Conservation (phyloP, 2,888 invertebrate species). For the Autographa gamma region DNA sequence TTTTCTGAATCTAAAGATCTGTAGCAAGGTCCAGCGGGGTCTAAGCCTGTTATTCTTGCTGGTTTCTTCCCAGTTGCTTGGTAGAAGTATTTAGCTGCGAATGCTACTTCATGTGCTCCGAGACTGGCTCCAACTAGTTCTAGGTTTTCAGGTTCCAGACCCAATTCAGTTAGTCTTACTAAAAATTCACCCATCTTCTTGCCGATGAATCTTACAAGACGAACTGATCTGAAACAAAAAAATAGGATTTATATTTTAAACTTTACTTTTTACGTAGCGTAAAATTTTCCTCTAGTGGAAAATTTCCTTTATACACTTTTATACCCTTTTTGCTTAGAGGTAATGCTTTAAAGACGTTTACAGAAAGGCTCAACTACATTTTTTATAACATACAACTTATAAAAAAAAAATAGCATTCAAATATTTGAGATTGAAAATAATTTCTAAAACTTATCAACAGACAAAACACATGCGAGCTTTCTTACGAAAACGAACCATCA, state of each 20-base stretch:
- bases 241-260: no score
- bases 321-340: no score
- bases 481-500: background rate
- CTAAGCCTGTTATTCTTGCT: slow-evolving; percentile 77
- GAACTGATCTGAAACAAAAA: slow-evolving; percentile 74
- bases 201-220: slow-evolving; percentile 75
- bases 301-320: no score
- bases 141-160: slow-evolving; percentile 72
- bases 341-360: no score
- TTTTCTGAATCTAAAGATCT: slow-evolving; percentile 69
- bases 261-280: no score
- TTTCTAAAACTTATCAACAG: no score
- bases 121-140: slow-evolving; percentile 80
- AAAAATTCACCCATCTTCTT: slow-evolving; percentile 78
- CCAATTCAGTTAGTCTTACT: slow-evolving; percentile 70
- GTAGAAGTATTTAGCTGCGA: slow-evolving; percentile 79
- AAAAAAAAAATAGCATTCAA: no score
- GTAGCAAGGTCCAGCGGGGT: slow-evolving; percentile 84
- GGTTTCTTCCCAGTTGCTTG: slow-evolving; percentile 75
- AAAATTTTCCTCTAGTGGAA: no score
- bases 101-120: slow-evolving; percentile 76
- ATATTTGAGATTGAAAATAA: no score
- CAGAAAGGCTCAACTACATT: no score
- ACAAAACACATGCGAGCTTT: no score
- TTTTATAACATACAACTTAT: no score